Evolutionary conservation across 2,113 vertebrate species (phyloP), one percentile per base, ranked within the genome.

Genomic region (Megaptera novaeangliae): DNA sequence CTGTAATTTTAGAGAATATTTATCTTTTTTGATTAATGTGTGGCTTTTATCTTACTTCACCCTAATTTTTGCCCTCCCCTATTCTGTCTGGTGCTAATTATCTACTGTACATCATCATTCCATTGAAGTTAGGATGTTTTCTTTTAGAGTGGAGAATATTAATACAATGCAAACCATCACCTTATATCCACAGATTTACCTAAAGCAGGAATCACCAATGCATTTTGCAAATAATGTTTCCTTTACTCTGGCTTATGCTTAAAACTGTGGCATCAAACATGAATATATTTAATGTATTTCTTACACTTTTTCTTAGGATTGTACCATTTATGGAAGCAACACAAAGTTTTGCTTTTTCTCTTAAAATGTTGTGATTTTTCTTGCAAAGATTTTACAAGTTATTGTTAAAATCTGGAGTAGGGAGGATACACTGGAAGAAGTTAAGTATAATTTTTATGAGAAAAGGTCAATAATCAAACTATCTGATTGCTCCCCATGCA

Each of bases 231-330:
- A 85, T 44, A 46, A 64, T 63, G 82, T 46, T 78, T 83, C 36
- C 39, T 49, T 87, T 57, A 74, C 23, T 94, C 31, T 55, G 29
- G n/a, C 6, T 77, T 91, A 49, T 72, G 29, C 31, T 93, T 90
- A 93, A 82, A 82, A 31, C 21, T 89, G 10, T 71, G 68, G 10
- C 23, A 84, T 85, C 20, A 25, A 91, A 78, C 6, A 18, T 61
- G 27, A 71, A 31, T 74, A 52, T 74, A 83, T 78, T 88, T 44
- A 83, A 46, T 88, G 10, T 39, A 71, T 72, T 80, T 92, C 64
- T 89, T 81, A 8, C 3, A 27, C 34, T 72, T 96, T 91, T 92
- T 96, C 63, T 89, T 74, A 96, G 39, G 71, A 92, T 59, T 41
- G 4, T 84, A 72, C 75, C 9, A 59, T 52, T 91, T 77, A 46